phyloP scores from a whole-genome alignment of 37 sponge, comb jelly and placozoan genomes.

The Tethya wilhelma region DNA sequence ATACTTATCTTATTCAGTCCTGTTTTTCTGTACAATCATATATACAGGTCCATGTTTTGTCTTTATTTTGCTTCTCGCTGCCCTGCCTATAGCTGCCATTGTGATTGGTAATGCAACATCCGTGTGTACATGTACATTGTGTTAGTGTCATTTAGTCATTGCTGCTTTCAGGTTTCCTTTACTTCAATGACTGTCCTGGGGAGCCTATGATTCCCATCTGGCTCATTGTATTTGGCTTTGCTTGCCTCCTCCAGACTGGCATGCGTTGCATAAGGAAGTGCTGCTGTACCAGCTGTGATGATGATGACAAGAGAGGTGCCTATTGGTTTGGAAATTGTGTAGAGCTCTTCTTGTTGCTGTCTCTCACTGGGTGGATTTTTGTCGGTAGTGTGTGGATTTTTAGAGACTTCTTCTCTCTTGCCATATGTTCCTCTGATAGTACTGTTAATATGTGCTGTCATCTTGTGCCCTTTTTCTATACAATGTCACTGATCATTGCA shows the following conservation, averaged over 20 bases:
- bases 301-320: background rate
- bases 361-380: constrained; percentile 59
- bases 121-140: background rate
- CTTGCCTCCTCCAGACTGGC: constrained; percentile 39
- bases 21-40: too few species aligned
- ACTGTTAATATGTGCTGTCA: too few species aligned
- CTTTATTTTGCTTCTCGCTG: constrained; percentile 35
- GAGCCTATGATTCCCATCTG: constrained; percentile 49
- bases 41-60: constrained; percentile 27
- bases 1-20: too few species aligned
- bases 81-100: constrained; percentile 42
- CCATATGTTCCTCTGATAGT: too few species aligned
- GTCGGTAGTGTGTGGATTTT: constrained; percentile 60
- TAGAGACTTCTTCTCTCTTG: too few species aligned
- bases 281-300: background rate
- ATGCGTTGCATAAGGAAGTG: background rate
- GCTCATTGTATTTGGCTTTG: constrained; percentile 67
- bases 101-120: constrained; percentile 36
- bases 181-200: constrained; percentile 33
- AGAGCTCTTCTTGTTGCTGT: constrained; percentile 29
- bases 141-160: too few species aligned
- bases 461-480: too few species aligned
- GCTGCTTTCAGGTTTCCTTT: constrained; percentile 34
- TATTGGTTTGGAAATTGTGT: constrained; percentile 22
- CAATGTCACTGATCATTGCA: too few species aligned